phyloP scores from a whole-genome alignment of 2,113 vertebrate species.

The Turnix velox region DNA sequence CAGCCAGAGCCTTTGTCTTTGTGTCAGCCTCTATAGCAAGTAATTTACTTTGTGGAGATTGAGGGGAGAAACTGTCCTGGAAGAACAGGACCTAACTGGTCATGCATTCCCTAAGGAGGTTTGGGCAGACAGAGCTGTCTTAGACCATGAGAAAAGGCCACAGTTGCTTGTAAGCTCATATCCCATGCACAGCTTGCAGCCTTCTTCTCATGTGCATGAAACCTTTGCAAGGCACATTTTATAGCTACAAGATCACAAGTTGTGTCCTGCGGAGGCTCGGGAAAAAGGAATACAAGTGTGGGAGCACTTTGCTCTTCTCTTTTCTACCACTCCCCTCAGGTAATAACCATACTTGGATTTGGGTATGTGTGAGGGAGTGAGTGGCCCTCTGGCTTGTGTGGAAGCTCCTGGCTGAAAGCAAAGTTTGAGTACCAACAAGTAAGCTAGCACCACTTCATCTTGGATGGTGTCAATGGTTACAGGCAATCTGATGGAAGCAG shows the following conservation, averaged over 20 bases:
- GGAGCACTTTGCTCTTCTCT: not conserved
- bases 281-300: not conserved
- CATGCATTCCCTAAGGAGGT: not conserved
- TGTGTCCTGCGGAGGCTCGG: not conserved
- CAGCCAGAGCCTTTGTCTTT: not conserved
- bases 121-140: not conserved
- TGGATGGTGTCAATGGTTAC: not conserved
- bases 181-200: not conserved
- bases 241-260: not conserved
- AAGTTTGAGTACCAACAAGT: not conserved
- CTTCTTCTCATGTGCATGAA: not conserved
- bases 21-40: not conserved
- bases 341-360: not conserved
- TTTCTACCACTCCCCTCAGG: not conserved
- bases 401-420: not conserved
- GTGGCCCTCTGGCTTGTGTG: not conserved
- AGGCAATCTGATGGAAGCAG: not conserved
- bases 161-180: not conserved
- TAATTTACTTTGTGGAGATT: not conserved
- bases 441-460: not conserved
- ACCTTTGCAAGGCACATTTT: not conserved
- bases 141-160: not conserved
- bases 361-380: rapidly evolving
- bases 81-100: not conserved
- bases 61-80: not conserved